Percentiles rank a stretch among this genome's conserved stretches.
Conservation (phyloP, 2,797 vertebrate species). For the Notamacropus eugenii region DNA sequence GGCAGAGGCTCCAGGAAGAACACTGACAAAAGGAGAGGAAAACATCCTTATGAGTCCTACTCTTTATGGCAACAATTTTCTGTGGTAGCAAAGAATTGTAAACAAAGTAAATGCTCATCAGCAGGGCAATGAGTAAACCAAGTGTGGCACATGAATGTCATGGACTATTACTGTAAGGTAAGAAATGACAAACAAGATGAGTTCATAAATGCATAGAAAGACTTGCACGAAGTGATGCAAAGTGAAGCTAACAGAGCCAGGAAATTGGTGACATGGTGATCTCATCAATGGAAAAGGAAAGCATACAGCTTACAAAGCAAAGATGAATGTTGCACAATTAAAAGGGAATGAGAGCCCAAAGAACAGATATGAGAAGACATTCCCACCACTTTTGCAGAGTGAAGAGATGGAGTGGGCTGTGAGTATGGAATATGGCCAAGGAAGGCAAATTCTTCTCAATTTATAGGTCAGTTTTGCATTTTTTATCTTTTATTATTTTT, state of each 20-base stretch:
- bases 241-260: not conserved
- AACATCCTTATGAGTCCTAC: not conserved
- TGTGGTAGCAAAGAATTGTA: not conserved
- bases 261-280: not conserved
- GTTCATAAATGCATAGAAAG: not conserved
- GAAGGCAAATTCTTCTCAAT: not conserved
- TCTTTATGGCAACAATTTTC: not conserved
- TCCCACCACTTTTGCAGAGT: not conserved
- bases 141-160: not conserved
- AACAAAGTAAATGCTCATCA: not conserved
- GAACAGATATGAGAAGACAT: not conserved
- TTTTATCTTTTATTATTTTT: not conserved
- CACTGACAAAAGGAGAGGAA: not conserved
- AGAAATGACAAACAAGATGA: not conserved
- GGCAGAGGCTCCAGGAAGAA: not conserved
- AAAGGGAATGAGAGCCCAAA: not conserved
- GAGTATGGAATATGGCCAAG: not conserved
- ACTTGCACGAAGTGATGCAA: not conserved
- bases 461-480: not conserved
- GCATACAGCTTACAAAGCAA: not conserved
- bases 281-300: not conserved
- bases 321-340: not conserved
- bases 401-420: not conserved
- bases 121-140: not conserved
- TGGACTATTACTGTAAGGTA: not conserved